Evolutionary conservation across 2,797 vertebrate genomes (phyloP).

Genomic region (Pseudocheirus occidentalis): DNA sequence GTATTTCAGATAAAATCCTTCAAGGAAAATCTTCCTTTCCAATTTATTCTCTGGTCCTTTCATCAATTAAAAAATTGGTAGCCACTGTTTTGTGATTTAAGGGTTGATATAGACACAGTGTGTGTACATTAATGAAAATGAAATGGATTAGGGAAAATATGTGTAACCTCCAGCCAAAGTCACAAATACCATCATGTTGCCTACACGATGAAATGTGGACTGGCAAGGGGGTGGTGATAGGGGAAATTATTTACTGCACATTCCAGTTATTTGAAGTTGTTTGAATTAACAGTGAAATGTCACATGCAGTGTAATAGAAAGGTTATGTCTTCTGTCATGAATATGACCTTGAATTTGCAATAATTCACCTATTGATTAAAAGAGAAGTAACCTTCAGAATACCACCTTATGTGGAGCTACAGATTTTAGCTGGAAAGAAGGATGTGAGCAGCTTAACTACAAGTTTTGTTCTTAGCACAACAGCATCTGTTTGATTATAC

Average conservation of each 20-base stretch:
- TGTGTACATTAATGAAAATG: neutral
- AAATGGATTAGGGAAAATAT: conserved; percentile 19
- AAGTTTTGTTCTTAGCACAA: conserved; percentile 12
- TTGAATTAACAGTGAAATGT: neutral
- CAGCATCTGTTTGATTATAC: conserved; percentile 18
- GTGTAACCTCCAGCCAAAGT: conserved; percentile 18
- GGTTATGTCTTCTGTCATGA: neutral
- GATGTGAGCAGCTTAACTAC: neutral
- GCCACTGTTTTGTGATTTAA: conserved; percentile 12
- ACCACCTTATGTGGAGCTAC: neutral
- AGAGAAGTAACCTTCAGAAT: neutral
- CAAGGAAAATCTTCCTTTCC: conserved; percentile 32
- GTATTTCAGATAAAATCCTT: neutral
- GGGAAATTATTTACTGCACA: neutral
- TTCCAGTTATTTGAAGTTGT: conserved; percentile 26
- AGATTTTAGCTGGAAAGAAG: neutral
- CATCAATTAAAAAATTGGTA: neutral
- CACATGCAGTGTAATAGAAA: neutral
- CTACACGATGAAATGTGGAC: neutral
- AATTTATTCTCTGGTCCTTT: neutral
- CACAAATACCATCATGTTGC: conserved; percentile 9
- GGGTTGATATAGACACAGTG: neutral
- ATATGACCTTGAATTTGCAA: neutral
- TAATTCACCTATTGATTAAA: neutral
- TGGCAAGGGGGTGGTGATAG: neutral